Base-by-base conservation (phyloP, 37 sponge, comb jelly and placozoan genomes). In the Geodia barretti region DNA sequence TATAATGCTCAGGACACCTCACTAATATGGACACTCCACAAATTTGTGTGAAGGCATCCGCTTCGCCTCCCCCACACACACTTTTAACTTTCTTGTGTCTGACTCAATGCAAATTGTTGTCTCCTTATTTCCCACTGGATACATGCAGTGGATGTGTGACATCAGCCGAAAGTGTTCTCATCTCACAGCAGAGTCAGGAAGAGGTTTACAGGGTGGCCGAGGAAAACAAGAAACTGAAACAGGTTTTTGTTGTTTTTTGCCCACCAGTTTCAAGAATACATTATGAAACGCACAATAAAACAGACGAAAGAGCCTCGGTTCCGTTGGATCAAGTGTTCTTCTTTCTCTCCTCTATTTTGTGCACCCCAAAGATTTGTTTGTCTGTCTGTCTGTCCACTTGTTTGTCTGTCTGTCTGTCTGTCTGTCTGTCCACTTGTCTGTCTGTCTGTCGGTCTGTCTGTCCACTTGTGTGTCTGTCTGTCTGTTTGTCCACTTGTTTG, bases 111-210 rank as follows among this genome's bases (percentile, higher is more conserved):
- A n/a, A n/a, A n/a, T n/a, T n/a, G n/a, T n/a, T n/a, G n/a, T n/a
- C n/a, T n/a, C n/a, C n/a, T n/a, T n/a, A n/a, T n/a, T n/a, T n/a
- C n/a, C n/a, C n/a, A n/a, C n/a, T n/a, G n/a, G n/a, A n/a, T n/a
- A n/a, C n/a, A 3, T 68, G 0, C 25, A 96, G 99, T 87, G 99
- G 99, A 9, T 99, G 99, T 74, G 89, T 99, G 37, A 99, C 99
- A 11, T 97, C 97, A 37, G 99, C 99, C 24, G 98, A 97, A 84
- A 95, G 89, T 77, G 98, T 97, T 0, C 85, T 97, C 25, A 95
- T 97, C 32, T 65, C 75, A 25, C 83, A 90, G 39, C 98, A 97
- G 82, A 93, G 96, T 65, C 90, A 88, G 26, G 91, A 86, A 31
- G 95, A 97, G 71, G 59, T 97, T 26, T 87, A 87, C 59, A 60